A percentile compares a stretch with the other conserved stretches of the same genome.
These are phyloP conservation scores for Enteromius afrohamiltoni DNA, from an alignment of 2,797 vertebrate genomes.

Conservation along the genomic window DNA sequence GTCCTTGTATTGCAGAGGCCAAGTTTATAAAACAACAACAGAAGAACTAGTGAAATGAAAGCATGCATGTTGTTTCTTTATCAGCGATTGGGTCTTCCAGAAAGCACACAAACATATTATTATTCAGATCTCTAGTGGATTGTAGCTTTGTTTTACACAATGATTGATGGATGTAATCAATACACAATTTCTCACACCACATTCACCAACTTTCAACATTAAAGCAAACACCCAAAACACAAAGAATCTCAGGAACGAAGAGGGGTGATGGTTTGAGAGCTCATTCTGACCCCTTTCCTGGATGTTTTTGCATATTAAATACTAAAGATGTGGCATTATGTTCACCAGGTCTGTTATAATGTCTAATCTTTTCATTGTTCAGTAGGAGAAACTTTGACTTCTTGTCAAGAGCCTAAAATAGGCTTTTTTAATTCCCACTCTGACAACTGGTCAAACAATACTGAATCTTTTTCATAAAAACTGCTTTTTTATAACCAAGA, in stretches of 20 bases:
- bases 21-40: constrained; percentile 13
- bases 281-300: constrained; percentile 5
- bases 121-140: constrained; percentile 7
- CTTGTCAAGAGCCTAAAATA: neutral
- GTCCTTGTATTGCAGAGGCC: constrained; percentile 2
- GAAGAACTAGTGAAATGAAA: neutral
- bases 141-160: constrained; percentile 26
- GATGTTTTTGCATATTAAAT: constrained; percentile 26
- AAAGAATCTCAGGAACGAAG: constrained; percentile 39
- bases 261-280: constrained; percentile 12
- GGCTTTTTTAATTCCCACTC: constrained; percentile 17
- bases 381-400: neutral
- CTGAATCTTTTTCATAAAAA: neutral
- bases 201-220: neutral
- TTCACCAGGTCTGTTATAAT: constrained; percentile 6
- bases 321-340: constrained; percentile 5
- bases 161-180: constrained; percentile 6
- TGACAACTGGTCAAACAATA: neutral
- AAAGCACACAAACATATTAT: constrained; percentile 32
- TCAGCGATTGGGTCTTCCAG: constrained; percentile 37
- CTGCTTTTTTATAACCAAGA: neutral
- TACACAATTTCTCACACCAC: constrained; percentile 1
- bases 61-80: constrained; percentile 12
- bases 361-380: neutral
- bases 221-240: neutral